Conservation (phyloP, 2,797 vertebrate genomes). For the Manis javanica region DNA sequence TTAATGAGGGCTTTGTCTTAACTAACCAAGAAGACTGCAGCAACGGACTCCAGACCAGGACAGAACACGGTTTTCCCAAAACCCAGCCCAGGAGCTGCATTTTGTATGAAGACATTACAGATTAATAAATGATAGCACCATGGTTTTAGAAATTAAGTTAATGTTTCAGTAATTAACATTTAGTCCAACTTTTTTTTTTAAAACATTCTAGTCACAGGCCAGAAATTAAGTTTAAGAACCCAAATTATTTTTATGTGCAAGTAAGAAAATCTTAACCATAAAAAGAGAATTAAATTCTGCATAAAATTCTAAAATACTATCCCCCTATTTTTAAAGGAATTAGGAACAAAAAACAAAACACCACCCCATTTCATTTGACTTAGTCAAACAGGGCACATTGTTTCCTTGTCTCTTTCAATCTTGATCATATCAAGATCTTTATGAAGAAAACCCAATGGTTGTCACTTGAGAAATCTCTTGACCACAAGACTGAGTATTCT, state of each 20-base stretch:
- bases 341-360: constrained; percentile 89
- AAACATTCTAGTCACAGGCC: constrained; percentile 99
- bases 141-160: constrained; percentile 95
- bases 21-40: constrained; percentile 91
- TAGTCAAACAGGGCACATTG: constrained; percentile 91
- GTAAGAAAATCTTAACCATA: constrained; percentile 96
- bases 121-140: constrained; percentile 98
- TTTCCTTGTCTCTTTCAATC: constrained; percentile 91
- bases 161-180: constrained; percentile 97
- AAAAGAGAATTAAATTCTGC: constrained; percentile 95
- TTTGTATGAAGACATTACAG: constrained; percentile 94
- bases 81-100: constrained; percentile 90
- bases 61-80: constrained; percentile 88
- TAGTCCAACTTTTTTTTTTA: constrained; percentile 89
- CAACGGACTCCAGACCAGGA: constrained; percentile 88
- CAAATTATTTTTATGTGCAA: constrained; percentile 98
- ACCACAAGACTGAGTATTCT: constrained; percentile 93
- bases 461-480: constrained; percentile 92
- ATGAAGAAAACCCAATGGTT: constrained; percentile 90
- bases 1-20: constrained; percentile 91
- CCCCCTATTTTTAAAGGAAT: constrained; percentile 93
- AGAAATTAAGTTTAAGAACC: constrained; percentile 94
- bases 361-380: constrained; percentile 91
- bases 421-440: constrained; percentile 95
- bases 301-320: constrained; percentile 95